These are phyloP conservation scores for Unio pictorum DNA, from an alignment of 2,888 invertebrate genomes.

Conservation along the genomic window DNA sequence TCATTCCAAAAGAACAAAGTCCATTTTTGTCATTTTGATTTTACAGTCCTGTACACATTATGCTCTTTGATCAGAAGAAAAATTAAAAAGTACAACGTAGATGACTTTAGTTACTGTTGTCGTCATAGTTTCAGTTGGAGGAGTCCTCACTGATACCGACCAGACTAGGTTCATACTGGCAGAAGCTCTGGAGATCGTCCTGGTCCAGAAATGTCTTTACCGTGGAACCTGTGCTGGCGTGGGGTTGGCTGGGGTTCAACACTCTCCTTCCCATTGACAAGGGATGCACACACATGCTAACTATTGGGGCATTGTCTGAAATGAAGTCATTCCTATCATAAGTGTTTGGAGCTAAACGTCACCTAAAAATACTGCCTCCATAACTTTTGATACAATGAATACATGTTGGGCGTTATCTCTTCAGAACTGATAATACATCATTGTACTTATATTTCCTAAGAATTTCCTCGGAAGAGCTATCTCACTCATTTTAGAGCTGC, in stretches of 20 bases:
- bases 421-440: too few relatives aligned
- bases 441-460: too few relatives aligned
- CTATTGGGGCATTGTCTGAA: slow-evolving; percentile 11
- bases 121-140: neutral
- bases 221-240: slow-evolving; percentile 48
- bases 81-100: neutral
- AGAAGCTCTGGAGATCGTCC: slow-evolving; percentile 23
- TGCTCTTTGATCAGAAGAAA: too few relatives aligned
- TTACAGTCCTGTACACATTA: too few relatives aligned
- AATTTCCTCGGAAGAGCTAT: too few relatives aligned
- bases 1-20: too few relatives aligned
- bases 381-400: too few relatives aligned
- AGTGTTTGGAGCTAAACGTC: too few relatives aligned
- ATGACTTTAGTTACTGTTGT: neutral
- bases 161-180: slow-evolving; percentile 23
- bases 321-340: neutral
- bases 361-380: too few relatives aligned
- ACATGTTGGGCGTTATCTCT: too few relatives aligned
- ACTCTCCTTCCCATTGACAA: slow-evolving; percentile 14
- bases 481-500: too few relatives aligned
- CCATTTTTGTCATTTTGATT: too few relatives aligned
- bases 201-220: slow-evolving; percentile 48
- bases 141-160: slow-evolving; percentile 19
- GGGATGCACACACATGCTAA: slow-evolving; percentile 22
- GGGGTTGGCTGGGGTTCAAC: slow-evolving; percentile 24